Evolutionary conservation across 2,888 invertebrate species (phyloP).

Genomic region (Iphiclides podalirius): DNA sequence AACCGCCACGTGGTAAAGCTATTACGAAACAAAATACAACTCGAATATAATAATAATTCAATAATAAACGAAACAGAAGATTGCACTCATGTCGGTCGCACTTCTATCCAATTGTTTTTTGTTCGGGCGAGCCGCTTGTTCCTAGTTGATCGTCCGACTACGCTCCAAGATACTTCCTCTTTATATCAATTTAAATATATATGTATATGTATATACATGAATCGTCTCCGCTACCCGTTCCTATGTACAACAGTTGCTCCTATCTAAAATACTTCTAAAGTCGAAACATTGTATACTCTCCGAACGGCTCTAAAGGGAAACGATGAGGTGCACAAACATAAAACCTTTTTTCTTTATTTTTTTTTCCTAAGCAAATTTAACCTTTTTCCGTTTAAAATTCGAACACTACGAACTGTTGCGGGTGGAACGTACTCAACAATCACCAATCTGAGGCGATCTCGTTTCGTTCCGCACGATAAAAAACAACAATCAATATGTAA

Average conservation of each 20-base stretch:
- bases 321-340: constrained; percentile 8
- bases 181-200: constrained; percentile 33
- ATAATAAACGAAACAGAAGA: constrained; percentile 58
- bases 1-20: constrained; percentile 60
- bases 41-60: constrained; percentile 56
- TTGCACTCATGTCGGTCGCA: constrained; percentile 55
- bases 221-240: constrained; percentile 57
- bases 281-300: constrained; percentile 38
- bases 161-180: constrained; percentile 45
- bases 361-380: no score
- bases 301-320: constrained; percentile 15
- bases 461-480: constrained; percentile 42
- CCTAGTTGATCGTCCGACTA: constrained; percentile 70
- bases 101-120: constrained; percentile 48
- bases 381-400: constrained; percentile 2
- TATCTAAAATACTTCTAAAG: constrained; percentile 55
- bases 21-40: neutral
- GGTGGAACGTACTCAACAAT: constrained; percentile 38
- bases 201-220: constrained; percentile 57
- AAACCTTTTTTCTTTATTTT: constrained; percentile 25
- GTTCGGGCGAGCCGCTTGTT: constrained; percentile 76
- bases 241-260: constrained; percentile 71
- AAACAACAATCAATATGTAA: no score
- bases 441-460: constrained; percentile 75
- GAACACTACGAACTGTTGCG: constrained; percentile 24